Evolutionary conservation across 1,140 invertebrate species (phyloP).

Genomic region (Conus ventricosus): DNA sequence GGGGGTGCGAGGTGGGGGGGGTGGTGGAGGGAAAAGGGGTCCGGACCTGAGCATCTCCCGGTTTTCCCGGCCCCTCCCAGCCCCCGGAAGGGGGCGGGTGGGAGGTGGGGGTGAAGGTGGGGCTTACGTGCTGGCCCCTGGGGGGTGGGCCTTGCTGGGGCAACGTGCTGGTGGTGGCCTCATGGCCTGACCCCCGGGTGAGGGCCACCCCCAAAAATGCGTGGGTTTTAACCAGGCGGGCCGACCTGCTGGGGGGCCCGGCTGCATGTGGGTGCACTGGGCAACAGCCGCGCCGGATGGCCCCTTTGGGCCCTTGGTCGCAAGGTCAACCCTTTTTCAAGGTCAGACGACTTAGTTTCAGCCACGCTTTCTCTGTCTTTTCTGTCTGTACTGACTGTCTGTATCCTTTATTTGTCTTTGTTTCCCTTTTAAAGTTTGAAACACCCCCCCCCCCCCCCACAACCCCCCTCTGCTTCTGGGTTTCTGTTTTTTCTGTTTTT

Average conservation of each 20-base stretch:
- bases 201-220: slow-evolving; percentile 77
- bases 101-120: slow-evolving; percentile 57
- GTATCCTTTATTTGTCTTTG: too few species aligned
- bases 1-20: background rate
- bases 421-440: too few species aligned
- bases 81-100: background rate
- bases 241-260: slow-evolving; percentile 85
- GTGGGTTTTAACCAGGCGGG: slow-evolving; percentile 92
- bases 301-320: slow-evolving; percentile 74
- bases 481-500: too few species aligned
- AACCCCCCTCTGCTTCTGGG: too few species aligned
- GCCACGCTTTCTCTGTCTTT: too few species aligned
- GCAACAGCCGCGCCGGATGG: slow-evolving; percentile 63
- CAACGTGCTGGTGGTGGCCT: slow-evolving; percentile 56
- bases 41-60: slow-evolving; percentile 3
- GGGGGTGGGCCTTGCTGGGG: slow-evolving; percentile 60
- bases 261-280: slow-evolving; percentile 77
- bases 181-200: slow-evolving; percentile 44
- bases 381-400: too few species aligned
- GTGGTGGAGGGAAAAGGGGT: background rate
- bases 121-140: slow-evolving; percentile 60
- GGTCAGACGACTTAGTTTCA: slow-evolving; percentile 61
- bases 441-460: too few species aligned
- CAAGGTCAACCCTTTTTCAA: slow-evolving; percentile 76
- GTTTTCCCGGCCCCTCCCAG: background rate